phyloP scores from a whole-genome alignment of 2,888 invertebrate genomes.

The Hypolimnas misippus region DNA sequence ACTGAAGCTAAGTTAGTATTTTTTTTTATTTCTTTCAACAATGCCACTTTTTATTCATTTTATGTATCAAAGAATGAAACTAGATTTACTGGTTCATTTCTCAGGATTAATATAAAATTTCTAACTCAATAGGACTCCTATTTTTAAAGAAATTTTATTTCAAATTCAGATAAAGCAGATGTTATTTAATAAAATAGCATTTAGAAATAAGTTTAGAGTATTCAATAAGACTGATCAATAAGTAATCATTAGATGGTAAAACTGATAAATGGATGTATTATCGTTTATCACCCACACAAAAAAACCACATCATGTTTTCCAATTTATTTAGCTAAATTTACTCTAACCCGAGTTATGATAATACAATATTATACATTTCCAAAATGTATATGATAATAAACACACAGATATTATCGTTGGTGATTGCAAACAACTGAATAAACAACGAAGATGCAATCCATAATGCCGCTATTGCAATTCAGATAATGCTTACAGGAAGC shows the following conservation, averaged over 20 bases:
- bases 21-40: not conserved
- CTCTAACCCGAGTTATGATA: not conserved
- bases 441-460: conserved; percentile 18
- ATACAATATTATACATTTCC: not conserved
- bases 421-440: conserved; percentile 26
- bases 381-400: not conserved
- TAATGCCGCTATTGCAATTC: conserved; percentile 25
- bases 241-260: not conserved
- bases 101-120: too few species aligned
- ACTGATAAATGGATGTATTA: too few species aligned
- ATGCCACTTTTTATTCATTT: not conserved
- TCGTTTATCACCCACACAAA: not conserved
- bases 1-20: conserved; percentile 1
- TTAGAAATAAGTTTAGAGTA: too few species aligned
- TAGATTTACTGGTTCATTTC: not conserved
- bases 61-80: not conserved
- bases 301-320: not conserved
- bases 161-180: too few species aligned
- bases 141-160: too few species aligned
- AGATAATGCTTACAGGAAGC: conserved; percentile 20
- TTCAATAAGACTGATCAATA: too few species aligned
- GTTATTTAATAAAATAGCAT: too few species aligned
- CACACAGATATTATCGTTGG: conserved; percentile 2
- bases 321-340: not conserved
- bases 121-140: too few species aligned